Evolutionary conservation across 2,888 invertebrate species (phyloP).

Genomic region (Drosophila prolongata): DNA sequence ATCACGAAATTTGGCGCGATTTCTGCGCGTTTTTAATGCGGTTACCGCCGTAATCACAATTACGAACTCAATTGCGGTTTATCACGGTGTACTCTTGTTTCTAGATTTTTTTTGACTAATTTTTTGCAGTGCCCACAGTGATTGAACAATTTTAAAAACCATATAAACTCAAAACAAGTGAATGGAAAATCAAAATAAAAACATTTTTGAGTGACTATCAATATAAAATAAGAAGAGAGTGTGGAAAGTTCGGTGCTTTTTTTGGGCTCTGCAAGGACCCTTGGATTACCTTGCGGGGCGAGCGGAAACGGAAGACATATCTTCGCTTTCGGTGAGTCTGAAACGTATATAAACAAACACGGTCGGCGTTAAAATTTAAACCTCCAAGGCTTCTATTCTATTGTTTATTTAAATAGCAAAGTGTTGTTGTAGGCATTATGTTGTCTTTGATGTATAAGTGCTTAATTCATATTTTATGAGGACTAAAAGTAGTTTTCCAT

Average conservation of each 20-base stretch:
- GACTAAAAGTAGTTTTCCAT: no score
- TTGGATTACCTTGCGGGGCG: constrained; percentile 74
- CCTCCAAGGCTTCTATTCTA: background rate
- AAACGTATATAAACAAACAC: background rate
- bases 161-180: constrained; percentile 8
- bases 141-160: constrained; percentile 30
- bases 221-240: constrained; percentile 4
- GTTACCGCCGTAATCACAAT: constrained; percentile 4
- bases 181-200: constrained; percentile 1
- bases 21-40: constrained; percentile 16
- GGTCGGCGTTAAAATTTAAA: background rate
- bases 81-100: background rate
- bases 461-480: no score
- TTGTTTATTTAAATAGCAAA: background rate
- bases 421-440: background rate
- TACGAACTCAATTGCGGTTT: constrained; percentile 3
- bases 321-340: constrained; percentile 23
- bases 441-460: background rate
- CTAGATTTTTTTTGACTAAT: constrained; percentile 28
- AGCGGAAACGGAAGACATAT: constrained; percentile 2
- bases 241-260: constrained; percentile 30
- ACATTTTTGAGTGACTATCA: background rate
- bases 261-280: constrained; percentile 72
- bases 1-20: constrained; percentile 29
- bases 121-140: constrained; percentile 30